Base-by-base conservation (phyloP, 2,113 vertebrate genomes). In the Salvelinus namaycush region DNA sequence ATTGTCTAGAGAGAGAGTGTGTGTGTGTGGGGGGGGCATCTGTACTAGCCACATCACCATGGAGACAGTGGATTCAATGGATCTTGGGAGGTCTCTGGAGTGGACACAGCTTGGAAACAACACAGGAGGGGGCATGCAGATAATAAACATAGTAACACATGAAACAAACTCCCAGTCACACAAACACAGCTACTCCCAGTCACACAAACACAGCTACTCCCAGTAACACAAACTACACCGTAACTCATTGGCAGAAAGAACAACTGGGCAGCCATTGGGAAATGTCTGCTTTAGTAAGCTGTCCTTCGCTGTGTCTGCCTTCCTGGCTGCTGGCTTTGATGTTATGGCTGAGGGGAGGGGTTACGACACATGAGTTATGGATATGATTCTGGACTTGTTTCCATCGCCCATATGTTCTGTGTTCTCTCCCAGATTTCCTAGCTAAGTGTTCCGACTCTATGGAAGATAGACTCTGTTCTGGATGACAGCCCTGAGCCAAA, bases 11-110 rank as follows among this genome's bases (percentile, higher is more conserved):
- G 59, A 34, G 12, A 77, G 27, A 66, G 73, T 81, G 34, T 83
- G 75, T 66, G 22, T 86, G 73, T 73, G 48, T 82, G 68, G 66
- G 68, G 74, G 74, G 79, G 31, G 70, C 54, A 34, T 83, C 84
- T 84, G 68, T 85, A 80, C 82, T 81, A 77, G 87, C 86, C 54
- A 14, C 66, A 76, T 93, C 89, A 76, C 92, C 92, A 93, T 92
- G 91, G 92, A 87, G 87, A 93, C 90, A 54, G 86, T 79, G 84
- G 83, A 74, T 80, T 65, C 44, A 44, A 60, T 48, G 64, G 64
- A 49, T 78, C 75, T 60, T 13, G 79, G 49, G 79, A 76, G 75
- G 78, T 73, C 39, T n/a, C 57, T 79, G 73, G 74, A 78, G 72
- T 59, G 65, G 60, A 79, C 39, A 11, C 75, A 62, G 34, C 24